These are phyloP conservation scores for Zaprionus obscuricornis DNA, from an alignment of 2,888 invertebrate species.

Conservation along the genomic window DNA sequence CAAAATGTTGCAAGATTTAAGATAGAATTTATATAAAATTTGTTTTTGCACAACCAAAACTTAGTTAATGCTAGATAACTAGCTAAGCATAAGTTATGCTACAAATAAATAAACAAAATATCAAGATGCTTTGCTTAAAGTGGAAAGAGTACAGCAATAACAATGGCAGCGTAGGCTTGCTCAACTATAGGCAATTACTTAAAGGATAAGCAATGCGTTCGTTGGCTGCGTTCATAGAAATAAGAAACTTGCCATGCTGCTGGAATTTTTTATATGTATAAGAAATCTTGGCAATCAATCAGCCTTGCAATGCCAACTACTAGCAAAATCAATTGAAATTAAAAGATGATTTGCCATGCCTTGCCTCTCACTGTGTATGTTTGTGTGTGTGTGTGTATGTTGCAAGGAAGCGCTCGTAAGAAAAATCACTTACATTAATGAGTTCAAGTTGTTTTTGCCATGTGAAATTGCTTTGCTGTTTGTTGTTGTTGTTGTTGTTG, in stretches of 20 bases:
- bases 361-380: conserved; percentile 5
- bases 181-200: conserved; percentile 77
- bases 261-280: conserved; percentile 51
- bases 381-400: not conserved
- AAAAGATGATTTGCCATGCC: conserved; percentile 70
- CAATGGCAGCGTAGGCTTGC: too few species aligned
- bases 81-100: too few species aligned
- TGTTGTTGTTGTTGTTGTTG: conserved; percentile 35
- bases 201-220: conserved; percentile 49
- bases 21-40: too few species aligned
- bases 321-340: conserved; percentile 78
- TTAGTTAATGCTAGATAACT: too few species aligned
- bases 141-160: too few species aligned
- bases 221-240: conserved; percentile 37
- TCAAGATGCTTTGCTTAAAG: too few species aligned
- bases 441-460: conserved; percentile 75
- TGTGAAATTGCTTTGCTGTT: conserved; percentile 46
- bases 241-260: conserved; percentile 22
- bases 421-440: conserved; percentile 78
- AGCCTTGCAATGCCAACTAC: conserved; percentile 66
- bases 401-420: conserved; percentile 61
- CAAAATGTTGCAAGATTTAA: too few species aligned
- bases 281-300: conserved; percentile 76
- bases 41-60: too few species aligned
- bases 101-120: too few species aligned